Percentiles rank a stretch among this genome's conserved stretches.
Evolutionary conservation across 2,797 vertebrate species (phyloP).

Genomic region (Micropoecilia bifurca): DNA sequence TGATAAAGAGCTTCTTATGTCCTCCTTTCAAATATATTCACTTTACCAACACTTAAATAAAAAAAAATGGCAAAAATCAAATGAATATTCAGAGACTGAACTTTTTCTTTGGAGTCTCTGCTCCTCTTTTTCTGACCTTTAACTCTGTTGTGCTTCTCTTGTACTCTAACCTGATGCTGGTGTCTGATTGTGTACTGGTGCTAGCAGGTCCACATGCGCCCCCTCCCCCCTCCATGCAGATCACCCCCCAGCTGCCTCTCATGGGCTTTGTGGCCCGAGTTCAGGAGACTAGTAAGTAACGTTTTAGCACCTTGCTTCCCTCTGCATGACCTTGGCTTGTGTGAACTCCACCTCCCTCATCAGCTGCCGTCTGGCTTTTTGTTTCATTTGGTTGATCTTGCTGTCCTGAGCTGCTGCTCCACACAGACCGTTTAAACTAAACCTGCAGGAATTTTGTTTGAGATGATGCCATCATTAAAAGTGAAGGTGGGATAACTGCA

Average conservation of each 20-base stretch:
- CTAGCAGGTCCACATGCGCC: conserved; percentile 88
- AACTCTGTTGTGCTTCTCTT: conserved; percentile 2
- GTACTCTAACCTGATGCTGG: conserved; percentile 19
- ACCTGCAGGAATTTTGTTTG: neutral
- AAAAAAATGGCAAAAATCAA: neutral
- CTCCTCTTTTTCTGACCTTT: neutral
- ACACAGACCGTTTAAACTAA: neutral
- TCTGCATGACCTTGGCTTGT: conserved; percentile 42
- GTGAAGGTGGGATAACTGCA: neutral
- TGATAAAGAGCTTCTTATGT: neutral
- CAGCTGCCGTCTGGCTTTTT: neutral
- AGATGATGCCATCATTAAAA: neutral
- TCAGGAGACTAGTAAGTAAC: conserved; percentile 99
- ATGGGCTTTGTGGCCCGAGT: conserved; percentile 99
- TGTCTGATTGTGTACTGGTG: conserved; percentile 31
- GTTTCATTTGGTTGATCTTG: neutral
- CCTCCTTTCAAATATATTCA: neutral
- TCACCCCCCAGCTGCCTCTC: conserved; percentile 98
- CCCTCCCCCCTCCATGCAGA: conserved; percentile 97
- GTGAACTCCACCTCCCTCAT: neutral
- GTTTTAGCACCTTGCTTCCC: conserved; percentile 40
- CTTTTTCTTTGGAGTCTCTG: too few species aligned
- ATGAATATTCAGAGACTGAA: neutral
- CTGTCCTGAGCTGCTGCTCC: neutral
- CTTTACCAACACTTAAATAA: neutral